Evolutionary conservation across 2,888 invertebrate species (phyloP), one percentile per base, ranked within the genome.

Genomic region (Ectemnius continuus): DNA sequence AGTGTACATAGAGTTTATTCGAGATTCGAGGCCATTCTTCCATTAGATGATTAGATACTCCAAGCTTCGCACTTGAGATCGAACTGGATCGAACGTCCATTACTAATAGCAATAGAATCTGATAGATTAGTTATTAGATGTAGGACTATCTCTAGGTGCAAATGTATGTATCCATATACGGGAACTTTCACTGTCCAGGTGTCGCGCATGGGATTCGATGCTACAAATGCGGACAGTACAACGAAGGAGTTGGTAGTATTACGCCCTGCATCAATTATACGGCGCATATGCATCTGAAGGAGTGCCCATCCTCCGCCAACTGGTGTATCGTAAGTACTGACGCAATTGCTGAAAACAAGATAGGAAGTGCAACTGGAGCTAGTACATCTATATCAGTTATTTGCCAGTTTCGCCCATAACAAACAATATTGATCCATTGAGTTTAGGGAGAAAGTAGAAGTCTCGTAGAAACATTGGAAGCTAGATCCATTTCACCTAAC

Each of bases 241-340:
- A 96, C 87, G 96, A 96, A 86, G 96, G 96, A 20, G 96, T 96
- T 8, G 96, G 96, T 52, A 96, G 96, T 78, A 96, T 96, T 80
- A 96, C 96, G 61, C 96, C 96, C 6, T 96, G 96, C 91, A 94
- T 95, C 88, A 96, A 96, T 91, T 93, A 94, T 88, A 94, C 95
- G 75, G 92, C 92, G 81, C 91, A 92, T 78, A 94, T 93, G 84
- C 94, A 95, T 82, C 92, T 96, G 57, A 94, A 94, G 87, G 94
- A 95, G 71, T 96, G 96, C 88, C 93, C 93, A 69, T 90, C 92
- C 79, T 88, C 91, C 79, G 93, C 94, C 4, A 92, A 93, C 79
- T 95, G 93, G 91, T 96, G 96, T 91, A 96, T 96, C 91, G 96
- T 96, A 91, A 96, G 96, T 95, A 88, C 52, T 23, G 23, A 23